phyloP scores from a whole-genome alignment of 2,113 vertebrate genomes.

The Columbina picui region DNA sequence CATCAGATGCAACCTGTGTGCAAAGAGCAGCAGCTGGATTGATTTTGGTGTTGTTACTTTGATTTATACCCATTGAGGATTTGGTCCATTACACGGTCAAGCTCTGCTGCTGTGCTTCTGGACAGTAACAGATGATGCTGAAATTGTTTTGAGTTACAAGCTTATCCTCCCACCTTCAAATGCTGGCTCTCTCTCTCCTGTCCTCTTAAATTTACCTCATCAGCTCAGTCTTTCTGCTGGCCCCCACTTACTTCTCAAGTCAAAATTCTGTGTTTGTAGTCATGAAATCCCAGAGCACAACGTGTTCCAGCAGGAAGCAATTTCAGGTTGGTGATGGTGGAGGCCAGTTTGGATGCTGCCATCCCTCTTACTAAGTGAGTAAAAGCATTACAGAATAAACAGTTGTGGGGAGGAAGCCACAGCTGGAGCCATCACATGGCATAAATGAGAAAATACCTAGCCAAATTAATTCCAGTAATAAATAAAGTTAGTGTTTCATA shows the following conservation, averaged over 20 bases:
- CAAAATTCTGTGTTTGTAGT: background rate
- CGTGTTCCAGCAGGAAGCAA: background rate
- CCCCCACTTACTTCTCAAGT: background rate
- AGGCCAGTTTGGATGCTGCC: background rate
- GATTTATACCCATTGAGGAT: background rate
- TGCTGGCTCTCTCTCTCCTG: background rate
- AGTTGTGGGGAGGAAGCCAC: background rate
- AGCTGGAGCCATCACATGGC: background rate
- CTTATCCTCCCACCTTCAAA: background rate
- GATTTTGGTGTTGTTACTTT: background rate
- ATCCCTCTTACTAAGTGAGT: background rate
- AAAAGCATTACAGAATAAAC: background rate
- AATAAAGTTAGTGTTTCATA: background rate
- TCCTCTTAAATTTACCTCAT: background rate
- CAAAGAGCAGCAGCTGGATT: background rate
- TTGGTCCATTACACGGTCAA: background rate
- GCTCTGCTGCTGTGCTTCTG: background rate
- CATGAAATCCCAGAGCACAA: fast-evolving
- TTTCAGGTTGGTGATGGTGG: background rate
- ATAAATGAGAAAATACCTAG: background rate
- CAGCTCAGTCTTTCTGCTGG: background rate
- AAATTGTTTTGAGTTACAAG: background rate
- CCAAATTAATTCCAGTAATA: background rate
- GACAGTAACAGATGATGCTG: background rate
- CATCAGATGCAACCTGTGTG: background rate